These are phyloP conservation scores for Pseudopleuronectes americanus DNA, from an alignment of 2,797 vertebrate species.

Conservation along the genomic window DNA sequence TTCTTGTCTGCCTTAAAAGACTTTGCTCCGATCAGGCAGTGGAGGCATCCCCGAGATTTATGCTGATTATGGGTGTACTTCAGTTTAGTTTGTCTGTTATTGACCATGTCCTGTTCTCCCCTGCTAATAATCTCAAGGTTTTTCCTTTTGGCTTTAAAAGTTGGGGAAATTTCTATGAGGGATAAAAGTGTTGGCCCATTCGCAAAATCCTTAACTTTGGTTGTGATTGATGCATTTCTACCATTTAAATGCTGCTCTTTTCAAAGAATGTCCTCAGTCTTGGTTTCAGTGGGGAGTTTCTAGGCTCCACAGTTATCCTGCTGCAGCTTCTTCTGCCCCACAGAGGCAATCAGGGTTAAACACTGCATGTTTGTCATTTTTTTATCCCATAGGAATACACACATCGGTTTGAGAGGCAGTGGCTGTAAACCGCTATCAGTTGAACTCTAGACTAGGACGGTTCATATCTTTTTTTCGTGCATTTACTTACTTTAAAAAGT, in stretches of 20 bases:
- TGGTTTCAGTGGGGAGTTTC: conserved; percentile 7
- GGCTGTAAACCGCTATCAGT: not conserved
- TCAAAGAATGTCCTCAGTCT: conserved; percentile 5
- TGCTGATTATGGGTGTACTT: conserved; percentile 7
- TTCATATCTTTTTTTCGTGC: conserved; percentile 1
- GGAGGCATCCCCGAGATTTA: conserved; percentile 22
- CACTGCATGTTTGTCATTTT: conserved; percentile 4
- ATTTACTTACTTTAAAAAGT: not conserved
- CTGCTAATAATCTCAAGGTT: not conserved
- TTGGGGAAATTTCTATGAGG: too few relatives aligned
- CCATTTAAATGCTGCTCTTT: not conserved
- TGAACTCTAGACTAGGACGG: conserved; percentile 9
- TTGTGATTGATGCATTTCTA: not conserved
- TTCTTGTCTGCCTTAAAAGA: conserved; percentile 44
- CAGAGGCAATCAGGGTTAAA: conserved; percentile 7
- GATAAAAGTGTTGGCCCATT: not conserved
- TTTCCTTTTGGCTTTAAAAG: not conserved
- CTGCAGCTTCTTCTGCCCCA: conserved; percentile 7
- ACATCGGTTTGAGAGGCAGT: not conserved
- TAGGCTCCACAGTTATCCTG: conserved; percentile 15
- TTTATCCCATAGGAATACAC: not conserved
- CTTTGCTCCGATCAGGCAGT: conserved; percentile 29
- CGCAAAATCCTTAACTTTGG: not conserved
- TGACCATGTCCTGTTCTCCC: not conserved
- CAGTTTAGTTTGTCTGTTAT: conserved; percentile 7